Evolutionary conservation across 2,113 vertebrate genomes (phyloP).

Genomic region (Phalacrocorax aristotelis): DNA sequence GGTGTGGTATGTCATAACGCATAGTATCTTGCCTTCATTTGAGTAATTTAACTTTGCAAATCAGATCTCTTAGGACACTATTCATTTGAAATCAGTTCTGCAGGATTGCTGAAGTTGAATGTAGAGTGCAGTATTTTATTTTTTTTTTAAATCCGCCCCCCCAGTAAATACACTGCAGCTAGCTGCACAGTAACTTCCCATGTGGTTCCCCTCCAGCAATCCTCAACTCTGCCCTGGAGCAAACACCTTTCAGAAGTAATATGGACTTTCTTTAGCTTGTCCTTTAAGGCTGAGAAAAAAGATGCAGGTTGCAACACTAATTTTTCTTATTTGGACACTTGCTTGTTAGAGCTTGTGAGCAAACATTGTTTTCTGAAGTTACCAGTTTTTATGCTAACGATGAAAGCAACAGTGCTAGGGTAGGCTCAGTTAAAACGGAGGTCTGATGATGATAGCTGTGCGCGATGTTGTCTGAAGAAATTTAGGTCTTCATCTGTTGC

Average conservation of each 20-base stretch:
- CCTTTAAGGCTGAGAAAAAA: not conserved
- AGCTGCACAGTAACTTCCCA: not conserved
- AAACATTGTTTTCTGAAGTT: not conserved
- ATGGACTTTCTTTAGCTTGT: not conserved
- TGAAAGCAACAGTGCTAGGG: not conserved
- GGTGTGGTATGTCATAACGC: not conserved
- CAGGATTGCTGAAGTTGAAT: not conserved
- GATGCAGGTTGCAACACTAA: not conserved
- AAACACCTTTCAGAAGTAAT: not conserved
- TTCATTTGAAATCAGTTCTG: not conserved
- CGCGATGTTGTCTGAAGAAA: not conserved
- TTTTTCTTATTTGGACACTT: not conserved
- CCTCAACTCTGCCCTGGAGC: not conserved
- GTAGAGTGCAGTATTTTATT: not conserved
- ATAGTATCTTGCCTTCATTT: not conserved
- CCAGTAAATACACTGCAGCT: not conserved
- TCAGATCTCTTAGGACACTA: not conserved
- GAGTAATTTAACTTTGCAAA: not conserved
- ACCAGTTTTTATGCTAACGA: not conserved
- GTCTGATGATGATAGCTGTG: not conserved
- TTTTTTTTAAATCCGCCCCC: not conserved
- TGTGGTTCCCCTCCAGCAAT: not conserved
- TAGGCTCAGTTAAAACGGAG: not conserved
- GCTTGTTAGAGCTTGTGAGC: not conserved
- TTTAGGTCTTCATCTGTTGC: not conserved